phyloP scores from a whole-genome alignment of 2,113 vertebrate species.

The Castor canadensis region DNA sequence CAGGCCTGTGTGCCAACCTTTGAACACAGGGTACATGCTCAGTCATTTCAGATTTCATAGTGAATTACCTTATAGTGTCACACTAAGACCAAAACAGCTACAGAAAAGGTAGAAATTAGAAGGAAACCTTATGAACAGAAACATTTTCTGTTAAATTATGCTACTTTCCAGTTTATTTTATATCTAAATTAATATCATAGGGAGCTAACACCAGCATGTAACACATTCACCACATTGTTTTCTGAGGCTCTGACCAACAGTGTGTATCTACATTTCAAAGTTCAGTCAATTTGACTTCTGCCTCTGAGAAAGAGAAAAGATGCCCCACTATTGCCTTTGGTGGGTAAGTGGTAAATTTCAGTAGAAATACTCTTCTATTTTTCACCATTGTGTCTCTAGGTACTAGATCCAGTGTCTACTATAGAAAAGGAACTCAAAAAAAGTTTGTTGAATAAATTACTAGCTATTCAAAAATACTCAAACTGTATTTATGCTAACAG shows the following conservation, averaged over 20 bases:
- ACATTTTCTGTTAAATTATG: slow-evolving; percentile 1
- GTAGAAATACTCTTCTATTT: neutral
- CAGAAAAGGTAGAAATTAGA: neutral
- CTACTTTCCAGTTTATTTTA: neutral
- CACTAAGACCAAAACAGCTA: neutral
- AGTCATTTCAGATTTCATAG: slow-evolving; percentile 24
- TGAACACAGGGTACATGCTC: neutral
- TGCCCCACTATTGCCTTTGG: neutral
- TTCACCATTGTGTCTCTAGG: neutral
- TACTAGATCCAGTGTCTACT: neutral
- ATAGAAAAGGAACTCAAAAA: neutral
- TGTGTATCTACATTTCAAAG: neutral
- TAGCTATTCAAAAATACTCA: neutral
- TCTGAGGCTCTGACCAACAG: neutral
- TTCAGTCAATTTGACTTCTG: neutral
- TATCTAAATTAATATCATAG: neutral
- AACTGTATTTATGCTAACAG: neutral
- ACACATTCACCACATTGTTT: neutral
- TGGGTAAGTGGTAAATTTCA: neutral
- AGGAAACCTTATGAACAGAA: neutral
- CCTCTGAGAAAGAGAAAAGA: neutral
- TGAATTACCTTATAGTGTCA: neutral
- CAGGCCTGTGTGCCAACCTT: slow-evolving; percentile 41
- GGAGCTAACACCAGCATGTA: neutral
- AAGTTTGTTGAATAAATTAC: neutral